These are phyloP conservation scores for Drosophila melanica DNA, from an alignment of 1,140 invertebrate genomes.

Conservation along the genomic window DNA sequence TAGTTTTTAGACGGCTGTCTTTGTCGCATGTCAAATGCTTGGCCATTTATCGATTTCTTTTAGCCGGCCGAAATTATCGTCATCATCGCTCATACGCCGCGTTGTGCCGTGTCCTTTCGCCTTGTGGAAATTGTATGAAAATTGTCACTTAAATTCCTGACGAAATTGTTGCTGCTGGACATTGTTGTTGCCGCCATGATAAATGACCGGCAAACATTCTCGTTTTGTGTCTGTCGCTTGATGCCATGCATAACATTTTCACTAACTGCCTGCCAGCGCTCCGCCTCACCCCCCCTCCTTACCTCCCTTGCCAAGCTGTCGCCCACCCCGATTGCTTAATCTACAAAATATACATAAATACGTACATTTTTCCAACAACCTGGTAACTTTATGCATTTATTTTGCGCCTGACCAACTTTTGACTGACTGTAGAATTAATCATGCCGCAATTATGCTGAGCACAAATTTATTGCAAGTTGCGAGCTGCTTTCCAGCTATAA, in stretches of 20 bases:
- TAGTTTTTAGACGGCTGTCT: conserved; percentile 9
- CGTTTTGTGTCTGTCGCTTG: conserved; percentile 29
- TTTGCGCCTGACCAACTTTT: conserved; percentile 44
- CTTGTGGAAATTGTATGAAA: conserved; percentile 62
- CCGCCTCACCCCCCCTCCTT: background rate
- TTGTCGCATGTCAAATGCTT: conserved; percentile 31
- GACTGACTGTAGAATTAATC: conserved; percentile 61
- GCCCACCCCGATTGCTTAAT: conserved; percentile 8
- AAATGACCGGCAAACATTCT: conserved; percentile 55
- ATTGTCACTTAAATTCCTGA: conserved; percentile 71
- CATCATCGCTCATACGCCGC: conserved; percentile 69
- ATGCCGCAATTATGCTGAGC: conserved; percentile 53
- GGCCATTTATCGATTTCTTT: conserved; percentile 61
- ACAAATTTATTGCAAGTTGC: background rate
- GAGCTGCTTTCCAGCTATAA: background rate
- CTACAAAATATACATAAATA: conserved; percentile 56
- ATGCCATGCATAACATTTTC: conserved; percentile 54
- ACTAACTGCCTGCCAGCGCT: conserved; percentile 16
- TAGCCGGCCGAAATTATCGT: conserved; percentile 47
- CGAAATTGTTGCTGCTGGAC: conserved; percentile 41
- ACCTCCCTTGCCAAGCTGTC: background rate
- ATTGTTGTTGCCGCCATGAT: conserved; percentile 46
- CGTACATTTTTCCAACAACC: conserved; percentile 19
- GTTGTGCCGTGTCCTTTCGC: conserved; percentile 31
- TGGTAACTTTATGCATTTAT: conserved; percentile 51